A percentile compares a stretch with the other conserved stretches of the same genome.
Conservation (phyloP, 2,888 invertebrate genomes). For the Reticulitermes lucifugus region DNA sequence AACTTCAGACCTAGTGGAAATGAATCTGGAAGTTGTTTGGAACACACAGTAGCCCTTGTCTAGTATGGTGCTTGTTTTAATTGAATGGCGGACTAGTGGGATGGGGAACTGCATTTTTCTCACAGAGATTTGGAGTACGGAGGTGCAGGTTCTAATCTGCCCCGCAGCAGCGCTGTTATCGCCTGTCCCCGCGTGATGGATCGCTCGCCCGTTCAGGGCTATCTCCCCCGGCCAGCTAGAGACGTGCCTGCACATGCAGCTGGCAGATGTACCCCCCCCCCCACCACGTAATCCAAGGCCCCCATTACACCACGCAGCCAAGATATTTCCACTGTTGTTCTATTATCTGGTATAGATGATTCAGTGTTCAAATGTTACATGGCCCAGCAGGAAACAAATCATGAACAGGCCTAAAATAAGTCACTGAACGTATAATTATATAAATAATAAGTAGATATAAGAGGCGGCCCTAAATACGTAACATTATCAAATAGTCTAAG, state of each 20-base stretch:
- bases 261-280: constrained; percentile 29
- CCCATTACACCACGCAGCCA: not conserved
- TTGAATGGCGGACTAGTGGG: not conserved
- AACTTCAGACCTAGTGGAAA: too few species aligned
- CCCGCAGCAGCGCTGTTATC: constrained; percentile 31
- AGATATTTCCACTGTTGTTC: not conserved
- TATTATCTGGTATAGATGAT: not conserved
- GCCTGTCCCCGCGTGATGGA: constrained; percentile 38
- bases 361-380: too few species aligned
- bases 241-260: constrained; percentile 44
- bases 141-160: constrained; percentile 29
- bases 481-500: too few species aligned
- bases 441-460: too few species aligned
- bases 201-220: constrained; percentile 25
- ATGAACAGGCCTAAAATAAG: too few species aligned
- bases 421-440: too few species aligned
- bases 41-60: not conserved
- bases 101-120: constrained; percentile 1
- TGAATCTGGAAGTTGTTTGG: too few species aligned
- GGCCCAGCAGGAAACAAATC: too few species aligned
- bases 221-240: constrained; percentile 36
- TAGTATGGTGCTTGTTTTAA: not conserved
- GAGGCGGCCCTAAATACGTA: too few species aligned
- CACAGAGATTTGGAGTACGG: constrained; percentile 9
- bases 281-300: not conserved